phyloP scores from a whole-genome alignment of 1,140 invertebrate species.

The Dinothrombium tinctorium region DNA sequence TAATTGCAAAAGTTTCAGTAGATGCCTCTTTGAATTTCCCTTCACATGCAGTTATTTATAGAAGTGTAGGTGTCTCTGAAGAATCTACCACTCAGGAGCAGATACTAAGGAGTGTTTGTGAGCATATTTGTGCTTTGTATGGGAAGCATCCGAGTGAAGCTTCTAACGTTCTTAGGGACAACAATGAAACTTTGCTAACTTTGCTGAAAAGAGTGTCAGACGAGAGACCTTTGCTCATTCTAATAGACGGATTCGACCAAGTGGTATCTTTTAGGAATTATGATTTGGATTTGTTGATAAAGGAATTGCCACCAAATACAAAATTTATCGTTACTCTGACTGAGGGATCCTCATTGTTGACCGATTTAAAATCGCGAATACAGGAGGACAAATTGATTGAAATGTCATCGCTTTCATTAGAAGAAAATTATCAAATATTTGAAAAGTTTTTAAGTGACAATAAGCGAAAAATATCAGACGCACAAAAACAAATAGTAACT shows the following conservation, averaged over 20 bases:
- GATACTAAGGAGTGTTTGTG: constrained; percentile 35
- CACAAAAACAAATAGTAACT: background rate
- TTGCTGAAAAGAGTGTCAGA: constrained; percentile 28
- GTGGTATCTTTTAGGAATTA: constrained; percentile 17
- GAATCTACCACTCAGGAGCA: constrained; percentile 37
- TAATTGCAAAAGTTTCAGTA: constrained; percentile 50
- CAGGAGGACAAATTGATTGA: no score
- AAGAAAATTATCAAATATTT: background rate
- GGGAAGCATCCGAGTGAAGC: constrained; percentile 17
- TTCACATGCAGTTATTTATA: constrained; percentile 26
- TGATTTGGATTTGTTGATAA: background rate
- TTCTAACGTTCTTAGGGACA: constrained; percentile 20
- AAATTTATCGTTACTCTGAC: background rate
- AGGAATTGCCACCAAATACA: background rate
- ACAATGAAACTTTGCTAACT: constrained; percentile 21
- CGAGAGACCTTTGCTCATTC: constrained; percentile 33
- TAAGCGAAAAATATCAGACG: background rate
- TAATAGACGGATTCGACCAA: constrained; percentile 46
- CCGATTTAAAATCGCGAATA: no score
- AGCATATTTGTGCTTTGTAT: constrained; percentile 35
- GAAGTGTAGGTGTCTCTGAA: constrained; percentile 31
- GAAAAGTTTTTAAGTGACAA: background rate
- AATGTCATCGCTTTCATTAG: no score
- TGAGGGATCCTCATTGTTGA: no score
- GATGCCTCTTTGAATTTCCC: constrained; percentile 20